Evolutionary conservation across 2,113 vertebrate species (phyloP), one percentile per base, ranked within the genome.

Genomic region (Ascaphus truei): DNA sequence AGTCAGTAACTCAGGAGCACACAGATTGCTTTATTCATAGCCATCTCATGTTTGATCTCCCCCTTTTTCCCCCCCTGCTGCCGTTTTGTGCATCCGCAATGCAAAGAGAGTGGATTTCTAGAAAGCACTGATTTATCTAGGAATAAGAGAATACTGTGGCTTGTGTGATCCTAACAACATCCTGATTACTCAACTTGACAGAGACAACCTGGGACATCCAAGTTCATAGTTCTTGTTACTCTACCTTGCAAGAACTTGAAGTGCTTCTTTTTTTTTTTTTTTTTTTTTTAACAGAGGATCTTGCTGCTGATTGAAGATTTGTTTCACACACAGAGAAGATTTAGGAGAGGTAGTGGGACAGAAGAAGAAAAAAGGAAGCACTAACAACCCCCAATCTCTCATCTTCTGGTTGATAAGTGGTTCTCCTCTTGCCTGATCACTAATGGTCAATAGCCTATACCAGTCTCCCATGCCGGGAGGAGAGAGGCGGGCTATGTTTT

Each of bases 21-120:
- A 68, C 36, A 60, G 41, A 30, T 59, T 27, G 56, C 66, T 50
- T 51, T 68, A 56, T 68, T 47, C 39, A 8, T 18, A 23, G 58
- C 27, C 27, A 25, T 34, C 34, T 23, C 53, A 33, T 22, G 26
- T 33, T n/a, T 59, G 31, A 59, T 50, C 15, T 30, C 29, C 52
- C 29, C 29, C 52, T 41, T 43, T 62, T 65, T 50, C 23, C 22
- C 29, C 53, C 30, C 31, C 43, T 39, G 25, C 43, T 18, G 27
- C 2, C 27, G n/a, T n/a, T n/a, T n/a, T 16, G 51, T 55, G 27
- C 26, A 68, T 34, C 53, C 37, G 25, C 55, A 48, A 30, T 36
- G 30, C 53, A 47, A 36, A 31, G 29, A 6, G 29, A 29, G 16
- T 59, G 25, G 8, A 34, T 7, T 50, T 48, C 56, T 68, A 13